Evolutionary conservation across 2,797 vertebrate species (phyloP).

Genomic region (Sitta carolinensis): DNA sequence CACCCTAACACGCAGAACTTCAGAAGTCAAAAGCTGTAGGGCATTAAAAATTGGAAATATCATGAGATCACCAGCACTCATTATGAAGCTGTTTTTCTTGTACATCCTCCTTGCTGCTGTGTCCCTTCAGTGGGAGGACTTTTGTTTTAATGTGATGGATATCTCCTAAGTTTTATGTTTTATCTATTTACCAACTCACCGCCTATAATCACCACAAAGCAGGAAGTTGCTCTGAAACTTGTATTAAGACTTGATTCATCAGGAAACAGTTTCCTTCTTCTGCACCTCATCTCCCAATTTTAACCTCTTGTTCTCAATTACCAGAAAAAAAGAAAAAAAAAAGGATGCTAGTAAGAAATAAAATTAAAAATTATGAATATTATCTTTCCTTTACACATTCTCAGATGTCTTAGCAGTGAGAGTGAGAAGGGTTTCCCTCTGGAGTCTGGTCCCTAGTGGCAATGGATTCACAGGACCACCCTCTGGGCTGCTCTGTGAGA

Average conservation of each 20-base stretch:
- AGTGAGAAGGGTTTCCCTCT: not conserved
- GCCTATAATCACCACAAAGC: not conserved
- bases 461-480: not conserved
- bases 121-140: not conserved
- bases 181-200: not conserved
- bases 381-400: not conserved
- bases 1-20: not conserved
- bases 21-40: not conserved
- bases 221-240: not conserved
- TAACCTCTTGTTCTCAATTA: not conserved
- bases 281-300: not conserved
- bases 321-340: not conserved
- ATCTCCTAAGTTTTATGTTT: not conserved
- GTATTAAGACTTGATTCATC: not conserved
- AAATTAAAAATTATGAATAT: not conserved
- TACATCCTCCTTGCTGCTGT: not conserved
- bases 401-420: not conserved
- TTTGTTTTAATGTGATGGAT: not conserved
- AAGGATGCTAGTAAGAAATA: not conserved
- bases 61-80: not conserved
- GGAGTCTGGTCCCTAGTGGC: not conserved
- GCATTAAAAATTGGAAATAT: not conserved
- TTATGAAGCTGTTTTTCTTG: not conserved
- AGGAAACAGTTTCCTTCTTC: not conserved
- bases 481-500: not conserved